These are phyloP conservation scores for Acromyrmex echinatior DNA, from an alignment of 1,140 invertebrate genomes.

Conservation along the genomic window DNA sequence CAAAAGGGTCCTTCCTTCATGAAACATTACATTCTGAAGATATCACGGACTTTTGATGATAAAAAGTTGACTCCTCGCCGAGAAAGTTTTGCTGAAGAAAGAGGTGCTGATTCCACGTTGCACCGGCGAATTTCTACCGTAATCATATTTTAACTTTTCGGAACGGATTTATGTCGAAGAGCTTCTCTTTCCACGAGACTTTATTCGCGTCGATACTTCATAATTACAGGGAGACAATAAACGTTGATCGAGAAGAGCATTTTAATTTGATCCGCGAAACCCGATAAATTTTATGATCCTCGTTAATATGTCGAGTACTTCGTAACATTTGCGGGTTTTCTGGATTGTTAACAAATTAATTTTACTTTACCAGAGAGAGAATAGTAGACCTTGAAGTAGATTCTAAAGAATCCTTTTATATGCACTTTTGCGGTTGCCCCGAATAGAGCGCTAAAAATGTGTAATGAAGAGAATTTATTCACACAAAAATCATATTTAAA, in stretches of 20 bases:
- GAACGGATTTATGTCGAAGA: conserved; percentile 53
- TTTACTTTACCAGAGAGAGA: background rate
- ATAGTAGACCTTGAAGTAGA: conserved; percentile 1
- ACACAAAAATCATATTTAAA: conserved; percentile 30
- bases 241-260: conserved; percentile 17
- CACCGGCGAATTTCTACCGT: conserved; percentile 25
- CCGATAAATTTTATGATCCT: conserved; percentile 31
- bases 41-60: conserved; percentile 33
- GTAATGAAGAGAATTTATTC: conserved; percentile 7
- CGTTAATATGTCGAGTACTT: conserved; percentile 27
- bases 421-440: background rate
- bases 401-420: conserved; percentile 1
- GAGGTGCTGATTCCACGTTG: background rate
- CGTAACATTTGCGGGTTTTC: background rate
- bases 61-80: conserved; percentile 9
- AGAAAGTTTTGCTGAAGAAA: conserved; percentile 44
- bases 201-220: conserved; percentile 11
- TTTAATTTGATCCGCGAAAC: conserved; percentile 31
- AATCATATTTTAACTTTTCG: conserved; percentile 46
- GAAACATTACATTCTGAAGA: conserved; percentile 18
- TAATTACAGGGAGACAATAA: conserved; percentile 40
- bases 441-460: conserved; percentile 4
- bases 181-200: conserved; percentile 4
- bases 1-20: background rate
- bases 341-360: conserved; percentile 40